phyloP scores from a whole-genome alignment of 2,888 invertebrate species.

The Adela reaumurella region DNA sequence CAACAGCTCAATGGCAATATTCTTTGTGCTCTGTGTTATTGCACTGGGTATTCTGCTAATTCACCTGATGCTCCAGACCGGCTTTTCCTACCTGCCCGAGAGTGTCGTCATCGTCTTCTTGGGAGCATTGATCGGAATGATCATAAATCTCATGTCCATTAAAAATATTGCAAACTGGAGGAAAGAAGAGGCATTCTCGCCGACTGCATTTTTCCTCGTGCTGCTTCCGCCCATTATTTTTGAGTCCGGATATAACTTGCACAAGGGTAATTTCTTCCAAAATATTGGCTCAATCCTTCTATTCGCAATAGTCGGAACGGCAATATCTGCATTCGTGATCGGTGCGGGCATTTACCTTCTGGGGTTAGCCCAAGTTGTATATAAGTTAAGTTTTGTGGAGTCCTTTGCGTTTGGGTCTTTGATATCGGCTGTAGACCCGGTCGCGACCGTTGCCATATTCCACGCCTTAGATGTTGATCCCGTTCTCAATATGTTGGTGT shows the following conservation, averaged over 20 bases:
- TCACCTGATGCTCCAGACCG: constrained; percentile 91
- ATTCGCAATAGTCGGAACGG: constrained; percentile 96
- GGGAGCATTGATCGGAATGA: constrained; percentile 88
- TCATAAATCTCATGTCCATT: constrained; percentile 84
- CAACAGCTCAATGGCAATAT: constrained; percentile 94
- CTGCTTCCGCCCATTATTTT: constrained; percentile 97
- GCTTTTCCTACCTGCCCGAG: constrained; percentile 95
- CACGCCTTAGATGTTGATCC: constrained; percentile 97
- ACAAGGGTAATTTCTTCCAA: constrained; percentile 95
- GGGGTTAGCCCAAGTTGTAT: constrained; percentile 88
- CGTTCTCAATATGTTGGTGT: constrained; percentile 98
- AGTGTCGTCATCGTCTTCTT: constrained; percentile 95
- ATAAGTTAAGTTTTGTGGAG: constrained; percentile 89
- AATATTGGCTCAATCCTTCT: constrained; percentile 98
- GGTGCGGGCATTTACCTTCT: constrained; percentile 94
- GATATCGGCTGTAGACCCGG: constrained; percentile 98
- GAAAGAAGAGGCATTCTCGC: constrained; percentile 96
- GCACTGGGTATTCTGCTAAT: constrained; percentile 92
- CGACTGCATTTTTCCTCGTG: constrained; percentile 96
- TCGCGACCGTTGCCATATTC: constrained; percentile 98
- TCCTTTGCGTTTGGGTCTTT: constrained; percentile 98
- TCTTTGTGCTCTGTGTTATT: constrained; percentile 93
- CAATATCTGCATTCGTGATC: constrained; percentile 94
- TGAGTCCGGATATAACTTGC: constrained; percentile 97
- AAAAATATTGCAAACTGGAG: constrained; percentile 92